Base-by-base conservation (phyloP, 2,113 vertebrate species). In the Callipepla californica region DNA sequence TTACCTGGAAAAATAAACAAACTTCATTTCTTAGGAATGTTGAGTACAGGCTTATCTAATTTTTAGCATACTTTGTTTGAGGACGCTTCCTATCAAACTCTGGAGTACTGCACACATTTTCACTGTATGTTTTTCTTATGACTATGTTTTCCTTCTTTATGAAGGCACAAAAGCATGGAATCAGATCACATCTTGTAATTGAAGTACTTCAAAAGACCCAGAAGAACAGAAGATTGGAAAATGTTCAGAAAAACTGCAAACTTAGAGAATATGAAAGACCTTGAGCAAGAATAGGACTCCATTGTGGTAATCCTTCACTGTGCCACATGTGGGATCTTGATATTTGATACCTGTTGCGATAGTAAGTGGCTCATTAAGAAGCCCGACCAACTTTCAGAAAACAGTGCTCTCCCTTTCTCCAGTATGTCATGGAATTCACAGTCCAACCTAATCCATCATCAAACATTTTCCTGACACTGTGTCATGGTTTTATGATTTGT, bases 1-100 rank as follows among this genome's bases (percentile, higher is more conserved):
- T 96, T 84, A 36, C 47, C 57, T 85, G 44, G 11, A 36, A 80
- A 91, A 94, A 90, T 82, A 94, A 93, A 78, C 51, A 73, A 19
- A 55, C 30, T 74, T 76, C 17, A 47, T 87, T 92, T 72, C 70
- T 94, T 38, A 92, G 62, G 13, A 4, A 1, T 40, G 62, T 6
- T 16, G 42, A 57, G 14, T 76, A 26, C 28, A 88, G 45, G 9
- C 59, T 85, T 66, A 70, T 40, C 42, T 91, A 42, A 66, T 92
- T 80, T 66, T 15, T 61, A 68, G 38, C n/a, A 68, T n/a, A 38
- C 47, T 40, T 26, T 18, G 3, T 28, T 61, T 79, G 55, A 63
- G 44, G 69, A 34, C 13, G 3, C 7, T 22, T 67, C 73, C 59
- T 83, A 34, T 17, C 61, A 53, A 44, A 63, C 45, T 9, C 25